phyloP scores from a whole-genome alignment of 1,140 invertebrate genomes.

The Diachasma alloeum region DNA sequence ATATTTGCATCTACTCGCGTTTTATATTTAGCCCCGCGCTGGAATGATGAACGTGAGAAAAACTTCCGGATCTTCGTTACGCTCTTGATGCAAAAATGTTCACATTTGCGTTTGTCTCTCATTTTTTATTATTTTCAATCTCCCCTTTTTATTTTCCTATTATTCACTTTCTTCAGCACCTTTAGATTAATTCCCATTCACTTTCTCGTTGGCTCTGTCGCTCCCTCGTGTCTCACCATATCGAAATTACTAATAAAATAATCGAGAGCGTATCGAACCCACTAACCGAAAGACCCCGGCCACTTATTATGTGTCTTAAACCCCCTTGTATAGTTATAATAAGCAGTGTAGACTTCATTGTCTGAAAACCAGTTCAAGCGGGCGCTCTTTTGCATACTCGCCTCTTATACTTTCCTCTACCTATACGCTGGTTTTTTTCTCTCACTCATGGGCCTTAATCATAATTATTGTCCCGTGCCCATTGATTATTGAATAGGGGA shows the following conservation, averaged over 20 bases:
- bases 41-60: conserved; percentile 50
- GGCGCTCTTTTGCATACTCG: conserved; percentile 56
- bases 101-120: neutral
- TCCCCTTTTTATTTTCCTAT: neutral
- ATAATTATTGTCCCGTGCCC: conserved; percentile 60
- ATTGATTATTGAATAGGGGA: conserved; percentile 63
- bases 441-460: conserved; percentile 32
- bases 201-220: conserved; percentile 10
- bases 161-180: neutral
- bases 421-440: neutral
- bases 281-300: conserved; percentile 1
- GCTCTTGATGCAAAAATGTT: neutral
- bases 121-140: neutral
- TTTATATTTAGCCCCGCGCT: conserved; percentile 2
- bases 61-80: conserved; percentile 17
- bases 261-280: conserved; percentile 58
- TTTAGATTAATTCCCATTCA: neutral
- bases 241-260: conserved; percentile 61
- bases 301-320: conserved; percentile 41
- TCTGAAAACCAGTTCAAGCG: conserved; percentile 62
- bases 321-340: conserved; percentile 3
- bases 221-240: conserved; percentile 50
- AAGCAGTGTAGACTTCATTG: conserved; percentile 49
- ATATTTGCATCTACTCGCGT: neutral
- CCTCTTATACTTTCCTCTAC: conserved; percentile 36